Evolutionary conservation across 1,140 invertebrate species (phyloP).

Genomic region (Telenomus remus): DNA sequence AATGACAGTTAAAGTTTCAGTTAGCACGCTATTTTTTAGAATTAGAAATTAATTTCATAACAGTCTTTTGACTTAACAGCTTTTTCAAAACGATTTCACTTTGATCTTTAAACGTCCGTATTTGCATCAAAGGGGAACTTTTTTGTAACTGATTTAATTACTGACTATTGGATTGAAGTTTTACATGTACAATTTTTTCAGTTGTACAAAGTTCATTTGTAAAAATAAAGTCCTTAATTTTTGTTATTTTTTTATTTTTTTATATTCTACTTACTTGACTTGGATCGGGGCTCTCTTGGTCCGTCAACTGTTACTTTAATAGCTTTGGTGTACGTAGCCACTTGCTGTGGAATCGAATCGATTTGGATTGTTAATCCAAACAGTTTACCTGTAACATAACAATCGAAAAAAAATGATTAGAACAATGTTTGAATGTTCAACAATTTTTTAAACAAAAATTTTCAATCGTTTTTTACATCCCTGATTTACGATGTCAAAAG

Average conservation of each 20-base stretch:
- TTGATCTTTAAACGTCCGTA: conserved; percentile 7
- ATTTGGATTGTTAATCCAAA: conserved; percentile 93
- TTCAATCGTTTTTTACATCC: too few relatives aligned
- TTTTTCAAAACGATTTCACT: too few relatives aligned
- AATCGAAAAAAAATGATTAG: conserved; percentile 55
- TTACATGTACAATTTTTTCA: too few relatives aligned
- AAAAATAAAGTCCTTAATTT: too few relatives aligned
- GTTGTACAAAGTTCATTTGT: too few relatives aligned
- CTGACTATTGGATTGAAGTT: too few relatives aligned
- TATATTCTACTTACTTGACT: conserved; percentile 89
- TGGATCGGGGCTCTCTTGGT: conserved; percentile 92
- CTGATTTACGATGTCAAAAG: too few relatives aligned
- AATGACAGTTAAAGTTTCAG: conserved; percentile 63
- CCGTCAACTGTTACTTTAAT: conserved; percentile 98
- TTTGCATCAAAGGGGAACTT: neutral
- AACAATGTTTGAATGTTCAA: too few relatives aligned
- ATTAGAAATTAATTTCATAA: conserved; percentile 34
- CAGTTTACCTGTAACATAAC: conserved; percentile 83
- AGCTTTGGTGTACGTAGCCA: conserved; percentile 91
- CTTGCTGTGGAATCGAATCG: conserved; percentile 85
- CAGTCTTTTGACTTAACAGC: too few relatives aligned
- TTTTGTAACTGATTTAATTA: too few relatives aligned
- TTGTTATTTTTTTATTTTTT: too few relatives aligned
- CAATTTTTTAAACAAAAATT: too few relatives aligned
- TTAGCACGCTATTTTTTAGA: conserved; percentile 34